Evolutionary conservation across 2,797 vertebrate genomes (phyloP).

Genomic region (Mustela erminea): DNA sequence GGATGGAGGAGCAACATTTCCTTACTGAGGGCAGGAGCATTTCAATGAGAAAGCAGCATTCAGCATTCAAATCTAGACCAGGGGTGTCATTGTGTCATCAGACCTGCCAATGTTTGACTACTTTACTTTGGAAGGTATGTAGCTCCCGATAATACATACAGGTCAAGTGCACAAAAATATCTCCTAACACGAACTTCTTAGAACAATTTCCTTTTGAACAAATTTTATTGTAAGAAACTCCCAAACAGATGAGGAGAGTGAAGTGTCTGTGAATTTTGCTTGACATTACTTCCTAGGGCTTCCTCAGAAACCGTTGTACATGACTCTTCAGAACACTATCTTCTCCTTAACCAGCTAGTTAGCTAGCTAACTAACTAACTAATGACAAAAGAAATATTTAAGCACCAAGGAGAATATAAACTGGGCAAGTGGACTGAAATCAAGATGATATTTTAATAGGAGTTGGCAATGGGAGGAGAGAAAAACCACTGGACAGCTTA

Average conservation of each 20-base stretch:
- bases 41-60: neutral
- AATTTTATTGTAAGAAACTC: neutral
- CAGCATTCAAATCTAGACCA: too few species aligned
- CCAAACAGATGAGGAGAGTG: too few species aligned
- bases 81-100: neutral
- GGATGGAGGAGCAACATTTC: neutral
- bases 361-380: neutral
- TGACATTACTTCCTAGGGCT: neutral
- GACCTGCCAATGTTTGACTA: too few species aligned
- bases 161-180: too few species aligned
- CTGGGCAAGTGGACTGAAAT: neutral
- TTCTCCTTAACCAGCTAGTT: neutral
- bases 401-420: neutral
- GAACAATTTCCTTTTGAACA: neutral
- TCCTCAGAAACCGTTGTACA: neutral
- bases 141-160: accelerated
- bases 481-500: accelerated
- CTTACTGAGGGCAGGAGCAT: neutral
- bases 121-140: neutral
- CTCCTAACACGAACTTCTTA: neutral
- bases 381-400: neutral
- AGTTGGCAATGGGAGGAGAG: accelerated
- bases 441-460: accelerated
- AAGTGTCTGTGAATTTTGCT: neutral
- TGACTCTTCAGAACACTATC: too few species aligned